phyloP scores from a whole-genome alignment of 2,797 vertebrate genomes.

The Cynopterus sphinx region DNA sequence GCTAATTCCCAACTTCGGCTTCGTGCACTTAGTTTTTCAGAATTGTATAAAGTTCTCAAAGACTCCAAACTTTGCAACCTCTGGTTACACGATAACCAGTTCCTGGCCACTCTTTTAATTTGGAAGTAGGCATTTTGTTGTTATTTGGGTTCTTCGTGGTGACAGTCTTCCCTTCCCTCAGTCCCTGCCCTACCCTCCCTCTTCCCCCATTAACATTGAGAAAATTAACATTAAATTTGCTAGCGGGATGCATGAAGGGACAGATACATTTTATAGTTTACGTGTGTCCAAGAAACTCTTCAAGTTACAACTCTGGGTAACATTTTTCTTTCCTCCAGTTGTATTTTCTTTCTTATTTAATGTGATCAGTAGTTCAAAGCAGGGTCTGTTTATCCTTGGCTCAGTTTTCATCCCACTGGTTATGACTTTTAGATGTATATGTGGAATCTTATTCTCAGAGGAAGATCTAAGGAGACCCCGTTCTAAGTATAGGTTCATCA shows the following conservation, averaged over 20 bases:
- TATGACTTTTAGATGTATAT: slow-evolving; percentile 56
- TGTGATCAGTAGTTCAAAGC: slow-evolving; percentile 56
- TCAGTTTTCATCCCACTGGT: slow-evolving; percentile 28
- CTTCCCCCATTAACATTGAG: background rate
- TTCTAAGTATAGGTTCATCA: slow-evolving; percentile 28
- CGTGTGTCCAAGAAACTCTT: background rate
- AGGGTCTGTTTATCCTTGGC: slow-evolving; percentile 61
- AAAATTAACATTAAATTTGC: slow-evolving; percentile 6
- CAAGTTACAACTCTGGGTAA: background rate
- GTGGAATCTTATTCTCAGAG: slow-evolving; percentile 58
- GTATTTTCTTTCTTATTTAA: slow-evolving; percentile 19
- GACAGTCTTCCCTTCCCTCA: background rate
- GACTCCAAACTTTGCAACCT: background rate
- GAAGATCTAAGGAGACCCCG: slow-evolving; percentile 57
- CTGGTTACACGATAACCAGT: background rate
- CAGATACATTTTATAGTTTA: background rate
- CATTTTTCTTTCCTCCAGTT: background rate
- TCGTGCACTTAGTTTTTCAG: background rate
- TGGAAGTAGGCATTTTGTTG: background rate
- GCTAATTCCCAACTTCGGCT: slow-evolving; percentile 12
- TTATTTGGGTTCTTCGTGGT: background rate
- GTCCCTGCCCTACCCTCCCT: background rate
- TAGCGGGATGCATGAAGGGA: background rate
- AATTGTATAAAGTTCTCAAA: background rate
- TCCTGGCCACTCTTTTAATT: background rate